phyloP scores from a whole-genome alignment of 2,113 vertebrate species.

The Lipotes vexillifer region DNA sequence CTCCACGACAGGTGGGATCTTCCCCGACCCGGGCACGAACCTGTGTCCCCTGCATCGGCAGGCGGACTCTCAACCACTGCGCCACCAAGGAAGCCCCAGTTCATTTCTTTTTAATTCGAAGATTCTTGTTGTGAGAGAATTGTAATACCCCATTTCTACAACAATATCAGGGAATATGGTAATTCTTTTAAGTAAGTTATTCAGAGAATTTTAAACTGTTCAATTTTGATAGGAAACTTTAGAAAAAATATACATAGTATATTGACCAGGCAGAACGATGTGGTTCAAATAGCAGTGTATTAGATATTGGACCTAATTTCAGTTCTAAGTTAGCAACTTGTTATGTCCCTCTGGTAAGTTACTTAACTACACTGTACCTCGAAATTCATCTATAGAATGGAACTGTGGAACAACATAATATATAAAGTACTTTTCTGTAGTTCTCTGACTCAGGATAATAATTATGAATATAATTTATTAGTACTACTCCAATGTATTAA shows the following conservation, averaged over 20 bases:
- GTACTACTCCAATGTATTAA: background rate
- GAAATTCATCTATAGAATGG: background rate
- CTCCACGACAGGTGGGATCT: too few relatives aligned
- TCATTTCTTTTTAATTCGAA: background rate
- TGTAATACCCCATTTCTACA: background rate
- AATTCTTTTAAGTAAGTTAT: background rate
- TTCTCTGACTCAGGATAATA: background rate
- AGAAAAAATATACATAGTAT: background rate
- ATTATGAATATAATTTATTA: background rate
- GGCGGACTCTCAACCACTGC: too few relatives aligned
- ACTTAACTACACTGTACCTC: background rate
- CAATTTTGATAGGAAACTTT: background rate
- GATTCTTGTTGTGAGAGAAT: background rate
- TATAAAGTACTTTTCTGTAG: background rate
- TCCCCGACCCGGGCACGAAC: too few relatives aligned
- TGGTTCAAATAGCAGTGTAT: background rate
- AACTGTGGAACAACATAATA: background rate
- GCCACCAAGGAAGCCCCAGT: background rate
- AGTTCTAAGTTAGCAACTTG: background rate
- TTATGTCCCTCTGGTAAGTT: background rate
- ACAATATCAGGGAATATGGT: background rate
- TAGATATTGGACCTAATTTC: background rate
- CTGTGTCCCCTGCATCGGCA: too few relatives aligned
- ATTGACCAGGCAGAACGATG: background rate
- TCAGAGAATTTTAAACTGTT: background rate